These are phyloP conservation scores for Aphidius ervi DNA, from an alignment of 1,140 invertebrate species.

Conservation along the genomic window DNA sequence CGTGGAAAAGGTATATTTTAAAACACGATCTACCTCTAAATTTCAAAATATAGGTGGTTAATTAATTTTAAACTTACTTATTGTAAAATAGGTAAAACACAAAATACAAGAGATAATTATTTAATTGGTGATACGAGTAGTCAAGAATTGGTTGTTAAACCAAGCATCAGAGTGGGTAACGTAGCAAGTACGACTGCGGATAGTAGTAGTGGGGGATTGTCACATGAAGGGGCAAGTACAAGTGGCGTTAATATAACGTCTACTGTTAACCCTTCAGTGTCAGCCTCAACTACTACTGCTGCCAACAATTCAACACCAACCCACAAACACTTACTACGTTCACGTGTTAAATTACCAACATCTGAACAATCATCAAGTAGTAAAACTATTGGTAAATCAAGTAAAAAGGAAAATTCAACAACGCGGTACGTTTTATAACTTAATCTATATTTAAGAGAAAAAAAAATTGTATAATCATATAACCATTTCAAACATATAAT, in stretches of 20 bases:
- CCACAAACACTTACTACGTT: slow-evolving; percentile 52
- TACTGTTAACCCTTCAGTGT: slow-evolving; percentile 44
- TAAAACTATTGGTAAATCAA: slow-evolving; percentile 39
- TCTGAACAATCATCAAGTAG: slow-evolving; percentile 35
- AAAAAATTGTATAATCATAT: slow-evolving; percentile 20
- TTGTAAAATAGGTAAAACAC: slow-evolving; percentile 39
- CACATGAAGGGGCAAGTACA: slow-evolving; percentile 51
- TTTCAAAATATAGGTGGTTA: neutral
- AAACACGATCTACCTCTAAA: no score
- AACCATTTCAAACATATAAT: neutral
- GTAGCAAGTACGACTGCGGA: slow-evolving; percentile 51
- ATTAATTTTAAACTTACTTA: slow-evolving; percentile 6
- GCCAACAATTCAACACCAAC: slow-evolving; percentile 45
- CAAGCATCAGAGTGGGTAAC: slow-evolving; percentile 56
- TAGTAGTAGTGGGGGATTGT: slow-evolving; percentile 51
- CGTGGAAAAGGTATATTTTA: no score
- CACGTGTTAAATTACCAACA: slow-evolving; percentile 43
- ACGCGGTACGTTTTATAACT: slow-evolving; percentile 43
- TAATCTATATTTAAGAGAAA: slow-evolving; percentile 48
- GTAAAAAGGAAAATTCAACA: slow-evolving; percentile 60
- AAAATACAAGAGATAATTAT: slow-evolving; percentile 34
- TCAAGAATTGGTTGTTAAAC: slow-evolving; percentile 49
- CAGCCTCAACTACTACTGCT: slow-evolving; percentile 42
- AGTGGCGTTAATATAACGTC: slow-evolving; percentile 44
- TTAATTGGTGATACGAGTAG: slow-evolving; percentile 42